Percentiles rank a stretch among this genome's conserved stretches.
Conservation (phyloP, 2,797 vertebrate species). For the Menidia menidia region DNA sequence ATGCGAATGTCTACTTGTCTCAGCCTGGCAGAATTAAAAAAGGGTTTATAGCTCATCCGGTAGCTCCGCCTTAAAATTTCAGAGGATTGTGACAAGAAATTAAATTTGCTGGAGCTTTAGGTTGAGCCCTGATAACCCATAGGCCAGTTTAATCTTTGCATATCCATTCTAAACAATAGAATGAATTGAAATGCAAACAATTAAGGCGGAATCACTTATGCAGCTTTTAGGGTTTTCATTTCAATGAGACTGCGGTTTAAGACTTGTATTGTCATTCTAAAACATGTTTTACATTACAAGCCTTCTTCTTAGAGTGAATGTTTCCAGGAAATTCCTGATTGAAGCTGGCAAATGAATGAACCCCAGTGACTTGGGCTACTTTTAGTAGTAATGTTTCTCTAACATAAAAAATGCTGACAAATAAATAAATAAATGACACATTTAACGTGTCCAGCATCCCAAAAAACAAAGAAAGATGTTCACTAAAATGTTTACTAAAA, state of each 20-base stretch:
- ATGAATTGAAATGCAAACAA: conserved; percentile 68
- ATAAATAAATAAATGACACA: neutral
- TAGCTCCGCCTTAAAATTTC: conserved; percentile 7
- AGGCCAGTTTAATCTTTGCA: conserved; percentile 41
- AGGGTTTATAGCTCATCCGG: conserved; percentile 38
- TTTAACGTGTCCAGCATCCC: neutral
- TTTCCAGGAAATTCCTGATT: conserved; percentile 23
- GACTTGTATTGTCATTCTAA: conserved; percentile 53
- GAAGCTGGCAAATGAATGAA: conserved; percentile 37
- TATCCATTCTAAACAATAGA: conserved; percentile 59
- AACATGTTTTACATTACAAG: conserved; percentile 43
- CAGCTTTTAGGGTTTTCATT: conserved; percentile 52
- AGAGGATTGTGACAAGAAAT: conserved; percentile 31
- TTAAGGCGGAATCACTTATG: conserved; percentile 49
- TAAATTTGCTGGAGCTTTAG: conserved; percentile 42
- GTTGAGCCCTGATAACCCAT: conserved; percentile 28
- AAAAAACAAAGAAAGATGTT: neutral
- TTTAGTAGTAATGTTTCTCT: neutral
- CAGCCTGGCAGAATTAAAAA: conserved; percentile 30
- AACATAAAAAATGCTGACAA: neutral
- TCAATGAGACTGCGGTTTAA: conserved; percentile 65
- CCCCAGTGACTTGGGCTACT: conserved; percentile 7
- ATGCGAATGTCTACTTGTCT: conserved; percentile 19
- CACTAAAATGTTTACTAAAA: neutral
- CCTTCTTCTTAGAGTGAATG: conserved; percentile 14